Base-by-base conservation (phyloP, 2,888 invertebrate species). In the Apodemia duryi region DNA sequence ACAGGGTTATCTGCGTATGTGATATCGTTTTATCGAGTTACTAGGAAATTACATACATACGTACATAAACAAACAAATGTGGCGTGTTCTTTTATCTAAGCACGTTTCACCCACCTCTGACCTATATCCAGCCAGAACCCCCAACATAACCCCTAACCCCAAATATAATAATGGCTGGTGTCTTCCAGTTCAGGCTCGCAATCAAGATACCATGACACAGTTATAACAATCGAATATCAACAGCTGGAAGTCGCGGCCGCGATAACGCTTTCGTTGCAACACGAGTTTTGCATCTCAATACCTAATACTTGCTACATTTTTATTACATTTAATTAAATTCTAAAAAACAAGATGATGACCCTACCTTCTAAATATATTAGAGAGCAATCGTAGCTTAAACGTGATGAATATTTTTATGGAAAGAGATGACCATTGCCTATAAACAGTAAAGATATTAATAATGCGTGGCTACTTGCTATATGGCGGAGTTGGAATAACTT, bases 241-340 rank as follows among this genome's bases (percentile, higher is more conserved):
- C 32, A 57, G 29, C 63, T 67, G 67, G 67, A 68, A 68, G 70
- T 69, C 67, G 67, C 68, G 66, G 67, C 57, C 13, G 61, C 63
- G 69, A 71, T 71, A 68, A 52, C 51, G 49, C 62, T 69, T 69
- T 70, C 70, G 63, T 69, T 69, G 63, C 62, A 29, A 67, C 63
- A 65, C 49, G 57, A 49, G 62, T 63, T 63, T 65, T 43, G 63
- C 65, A 65, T 63, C 63, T 61, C 11, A 60, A 7, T 35, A 21
- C 49, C 2, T 49, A 21, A 49, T 13, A 21, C 7, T 38, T 38
- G 38, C 7, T 38, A 9, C 9, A 9, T 38, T 38, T 9, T 38
- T 38, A 38, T 38, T 9, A 38, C 38, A 38, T 9, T 6, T 9
- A 38, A 9, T 9, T 9, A 9, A 38, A 38, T 38, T 38, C 9